A percentile compares a stretch with the other conserved stretches of the same genome.
phyloP scores from a whole-genome alignment of 1,140 invertebrate species.

The Elymnias hypermnestra region DNA sequence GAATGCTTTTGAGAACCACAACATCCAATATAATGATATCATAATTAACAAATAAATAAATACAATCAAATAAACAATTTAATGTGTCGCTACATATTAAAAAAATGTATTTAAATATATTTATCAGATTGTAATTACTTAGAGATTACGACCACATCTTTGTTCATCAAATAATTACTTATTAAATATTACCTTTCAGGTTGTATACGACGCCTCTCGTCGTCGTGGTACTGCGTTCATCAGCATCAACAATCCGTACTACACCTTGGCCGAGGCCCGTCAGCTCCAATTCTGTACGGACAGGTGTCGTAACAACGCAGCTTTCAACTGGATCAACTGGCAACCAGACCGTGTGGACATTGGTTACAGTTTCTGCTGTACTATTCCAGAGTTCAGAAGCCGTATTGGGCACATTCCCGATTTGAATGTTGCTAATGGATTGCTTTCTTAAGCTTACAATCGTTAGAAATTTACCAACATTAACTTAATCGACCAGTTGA shows the following conservation, averaged over 20 bases:
- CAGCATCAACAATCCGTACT: slow-evolving; percentile 81
- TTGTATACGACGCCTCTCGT: slow-evolving; percentile 75
- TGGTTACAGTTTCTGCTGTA: slow-evolving; percentile 82
- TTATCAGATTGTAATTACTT: too few relatives aligned
- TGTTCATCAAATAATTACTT: too few relatives aligned
- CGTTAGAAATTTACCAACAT: too few relatives aligned
- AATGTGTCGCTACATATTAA: too few relatives aligned
- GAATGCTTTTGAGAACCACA: too few relatives aligned
- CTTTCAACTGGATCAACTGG: slow-evolving; percentile 76
- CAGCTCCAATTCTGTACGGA: slow-evolving; percentile 77
- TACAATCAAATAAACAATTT: too few relatives aligned
- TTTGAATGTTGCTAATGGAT: slow-evolving; percentile 57
- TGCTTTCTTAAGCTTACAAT: slow-evolving; percentile 39
- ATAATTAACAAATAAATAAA: not conserved
- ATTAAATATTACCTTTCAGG: too few relatives aligned
- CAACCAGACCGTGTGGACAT: slow-evolving; percentile 66
- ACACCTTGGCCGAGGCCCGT: slow-evolving; percentile 48
- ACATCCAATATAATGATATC: not conserved
- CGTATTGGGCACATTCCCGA: slow-evolving; percentile 71
- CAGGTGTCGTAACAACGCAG: slow-evolving; percentile 70
- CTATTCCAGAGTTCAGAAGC: slow-evolving; percentile 77
- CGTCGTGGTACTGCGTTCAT: slow-evolving; percentile 78
- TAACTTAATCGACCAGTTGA: too few relatives aligned
- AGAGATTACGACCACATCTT: too few relatives aligned
- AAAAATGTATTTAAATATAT: too few relatives aligned